These are phyloP conservation scores for Rhyacophila evoluta DNA, from an alignment of 2,888 invertebrate genomes.

Conservation along the genomic window DNA sequence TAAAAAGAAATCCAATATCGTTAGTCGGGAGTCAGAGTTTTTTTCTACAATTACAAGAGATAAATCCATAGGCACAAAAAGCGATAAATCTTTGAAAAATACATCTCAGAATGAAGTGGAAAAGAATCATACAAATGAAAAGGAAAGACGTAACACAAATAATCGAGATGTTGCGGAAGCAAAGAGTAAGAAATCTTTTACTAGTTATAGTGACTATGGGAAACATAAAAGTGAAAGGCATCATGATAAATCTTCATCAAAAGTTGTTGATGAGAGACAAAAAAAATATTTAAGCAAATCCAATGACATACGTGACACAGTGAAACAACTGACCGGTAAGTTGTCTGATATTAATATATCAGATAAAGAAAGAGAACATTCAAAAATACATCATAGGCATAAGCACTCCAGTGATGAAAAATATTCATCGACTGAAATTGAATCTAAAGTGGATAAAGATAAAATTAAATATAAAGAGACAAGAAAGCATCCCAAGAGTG, in stretches of 20 bases:
- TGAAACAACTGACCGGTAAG: constrained; percentile 27
- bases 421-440: neutral
- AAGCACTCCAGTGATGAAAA: neutral
- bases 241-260: neutral
- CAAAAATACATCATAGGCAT: neutral
- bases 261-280: neutral
- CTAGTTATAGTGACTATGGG: neutral
- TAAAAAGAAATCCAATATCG: neutral
- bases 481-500: constrained; percentile 1
- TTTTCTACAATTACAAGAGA: neutral
- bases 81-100: neutral
- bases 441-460: neutral
- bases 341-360: constrained; percentile 26
- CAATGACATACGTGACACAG: neutral
- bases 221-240: neutral
- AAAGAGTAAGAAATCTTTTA: neutral
- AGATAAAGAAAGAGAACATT: neutral
- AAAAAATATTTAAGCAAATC: neutral
- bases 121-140: neutral
- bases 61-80: neutral
- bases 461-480: constrained; percentile 27
- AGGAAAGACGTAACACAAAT: neutral
- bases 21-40: neutral
- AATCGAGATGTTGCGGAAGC: neutral
- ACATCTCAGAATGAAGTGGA: neutral